phyloP scores from a whole-genome alignment of 2,888 invertebrate genomes.

The Drosophila neutralis region DNA sequence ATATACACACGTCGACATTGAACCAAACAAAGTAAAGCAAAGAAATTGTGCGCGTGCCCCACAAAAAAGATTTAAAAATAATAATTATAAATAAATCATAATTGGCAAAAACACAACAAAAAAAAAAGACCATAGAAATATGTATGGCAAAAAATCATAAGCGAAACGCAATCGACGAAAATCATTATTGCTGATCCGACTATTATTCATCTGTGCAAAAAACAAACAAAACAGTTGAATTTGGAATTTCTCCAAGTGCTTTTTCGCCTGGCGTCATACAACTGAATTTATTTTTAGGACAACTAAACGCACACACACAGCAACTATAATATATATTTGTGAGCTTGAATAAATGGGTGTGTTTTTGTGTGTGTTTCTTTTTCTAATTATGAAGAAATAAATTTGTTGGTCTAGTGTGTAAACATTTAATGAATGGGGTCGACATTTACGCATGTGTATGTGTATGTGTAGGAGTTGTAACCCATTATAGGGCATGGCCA shows the following conservation, averaged over 20 bases:
- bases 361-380: constrained; percentile 25
- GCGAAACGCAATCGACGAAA: constrained; percentile 48
- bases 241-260: constrained; percentile 75
- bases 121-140: constrained; percentile 15
- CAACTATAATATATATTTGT: constrained; percentile 32
- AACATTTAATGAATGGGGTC: constrained; percentile 66
- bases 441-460: neutral
- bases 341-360: constrained; percentile 29
- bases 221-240: constrained; percentile 34
- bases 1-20: constrained; percentile 57
- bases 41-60: constrained; percentile 43
- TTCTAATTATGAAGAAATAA: constrained; percentile 65
- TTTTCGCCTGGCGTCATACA: constrained; percentile 70
- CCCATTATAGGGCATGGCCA: constrained; percentile 34
- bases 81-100: constrained; percentile 32
- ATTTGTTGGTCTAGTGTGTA: constrained; percentile 57
- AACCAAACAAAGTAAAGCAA: constrained; percentile 36
- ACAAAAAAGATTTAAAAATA: constrained; percentile 29
- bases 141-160: constrained; percentile 39
- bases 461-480: constrained; percentile 48
- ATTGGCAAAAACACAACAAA: constrained; percentile 16
- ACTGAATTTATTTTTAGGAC: constrained; percentile 75
- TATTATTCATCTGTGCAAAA: constrained; percentile 47
- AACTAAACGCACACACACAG: constrained; percentile 61
- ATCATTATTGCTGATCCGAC: constrained; percentile 31